Conservation (phyloP, 2,888 invertebrate genomes). For the Phortica magna region DNA sequence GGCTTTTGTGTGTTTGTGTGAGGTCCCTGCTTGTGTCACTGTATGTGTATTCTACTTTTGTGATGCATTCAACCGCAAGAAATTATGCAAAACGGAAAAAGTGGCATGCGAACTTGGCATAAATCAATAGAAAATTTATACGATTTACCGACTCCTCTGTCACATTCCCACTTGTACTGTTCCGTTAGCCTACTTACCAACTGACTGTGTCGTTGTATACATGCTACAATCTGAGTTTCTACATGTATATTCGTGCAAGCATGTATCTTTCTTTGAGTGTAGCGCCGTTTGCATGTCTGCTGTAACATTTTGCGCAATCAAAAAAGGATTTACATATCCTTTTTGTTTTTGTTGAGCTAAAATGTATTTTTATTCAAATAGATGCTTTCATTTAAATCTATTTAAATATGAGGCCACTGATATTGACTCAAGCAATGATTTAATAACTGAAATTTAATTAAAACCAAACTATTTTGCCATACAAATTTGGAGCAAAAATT, state of each 20-base stretch:
- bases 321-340: too few relatives aligned
- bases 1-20: neutral
- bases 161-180: neutral
- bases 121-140: conserved; percentile 73
- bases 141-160: conserved; percentile 50
- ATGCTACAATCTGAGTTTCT: neutral
- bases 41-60: conserved; percentile 41
- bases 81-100: conserved; percentile 73
- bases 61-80: conserved; percentile 66
- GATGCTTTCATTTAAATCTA: too few relatives aligned
- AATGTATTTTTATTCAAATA: conserved; percentile 68
- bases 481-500: too few relatives aligned
- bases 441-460: too few relatives aligned
- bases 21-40: neutral
- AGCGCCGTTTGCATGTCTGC: too few relatives aligned
- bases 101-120: conserved; percentile 72
- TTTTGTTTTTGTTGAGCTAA: conserved; percentile 55
- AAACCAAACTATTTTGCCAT: too few relatives aligned
- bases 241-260: too few relatives aligned
- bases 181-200: neutral
- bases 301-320: too few relatives aligned
- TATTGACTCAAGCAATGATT: too few relatives aligned
- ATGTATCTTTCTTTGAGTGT: too few relatives aligned
- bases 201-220: conserved; percentile 44
- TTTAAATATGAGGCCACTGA: too few relatives aligned